A percentile compares a stretch with the other conserved stretches of the same genome.
Conservation (phyloP, 2,888 invertebrate genomes). For the Drosophila incognita region DNA sequence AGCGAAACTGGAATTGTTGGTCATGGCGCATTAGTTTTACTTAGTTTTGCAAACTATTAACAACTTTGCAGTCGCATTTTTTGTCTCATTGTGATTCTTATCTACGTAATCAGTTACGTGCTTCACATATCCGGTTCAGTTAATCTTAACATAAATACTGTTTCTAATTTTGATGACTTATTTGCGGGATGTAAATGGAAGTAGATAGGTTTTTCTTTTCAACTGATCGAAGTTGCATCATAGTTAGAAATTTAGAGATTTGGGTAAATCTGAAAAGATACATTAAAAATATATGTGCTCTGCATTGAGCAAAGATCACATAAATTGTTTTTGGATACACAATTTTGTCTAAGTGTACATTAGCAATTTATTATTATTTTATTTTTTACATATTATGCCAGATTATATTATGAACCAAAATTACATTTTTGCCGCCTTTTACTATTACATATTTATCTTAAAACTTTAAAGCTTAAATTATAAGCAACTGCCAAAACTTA, state of each 20-base stretch:
- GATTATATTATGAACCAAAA: no score
- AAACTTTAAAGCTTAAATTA: no score
- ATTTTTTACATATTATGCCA: no score
- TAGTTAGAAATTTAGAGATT: background rate
- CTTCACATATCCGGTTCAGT: constrained; percentile 40
- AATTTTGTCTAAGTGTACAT: no score
- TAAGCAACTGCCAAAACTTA: no score
- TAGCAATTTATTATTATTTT: no score
- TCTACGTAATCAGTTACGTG: constrained; percentile 41
- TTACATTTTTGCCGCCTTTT: no score
- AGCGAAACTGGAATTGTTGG: constrained; percentile 61
- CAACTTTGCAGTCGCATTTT: constrained; percentile 35
- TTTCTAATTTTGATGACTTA: constrained; percentile 37
- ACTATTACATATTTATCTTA: no score
- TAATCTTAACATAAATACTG: constrained; percentile 21
- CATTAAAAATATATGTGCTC: no score
- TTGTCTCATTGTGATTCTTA: constrained; percentile 36
- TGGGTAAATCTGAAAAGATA: background rate
- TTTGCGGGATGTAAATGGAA: background rate
- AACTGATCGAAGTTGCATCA: background rate
- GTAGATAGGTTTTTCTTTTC: no score
- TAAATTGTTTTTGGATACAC: no score
- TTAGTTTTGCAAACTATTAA: constrained; percentile 37
- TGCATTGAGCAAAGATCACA: no score
- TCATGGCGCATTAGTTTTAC: constrained; percentile 66